phyloP scores from a whole-genome alignment of 2,888 invertebrate species.

The Terebella lapidaria region DNA sequence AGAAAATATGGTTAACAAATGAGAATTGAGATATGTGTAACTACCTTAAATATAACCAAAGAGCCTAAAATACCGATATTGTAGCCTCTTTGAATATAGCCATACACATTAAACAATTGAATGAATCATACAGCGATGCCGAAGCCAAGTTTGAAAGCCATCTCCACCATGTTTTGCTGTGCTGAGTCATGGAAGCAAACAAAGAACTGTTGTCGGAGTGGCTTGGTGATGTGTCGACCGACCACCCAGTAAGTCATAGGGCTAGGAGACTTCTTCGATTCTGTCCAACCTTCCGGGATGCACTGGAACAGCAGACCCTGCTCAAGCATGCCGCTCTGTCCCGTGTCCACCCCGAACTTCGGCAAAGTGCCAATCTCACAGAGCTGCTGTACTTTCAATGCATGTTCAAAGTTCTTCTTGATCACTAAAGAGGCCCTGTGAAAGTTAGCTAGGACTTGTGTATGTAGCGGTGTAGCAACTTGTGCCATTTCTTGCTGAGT shows the following conservation, averaged over 20 bases:
- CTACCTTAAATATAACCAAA: no score
- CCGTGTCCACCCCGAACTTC: background rate
- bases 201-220: slow-evolving; percentile 74
- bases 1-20: no score
- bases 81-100: no score
- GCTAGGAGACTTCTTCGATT: slow-evolving; percentile 53
- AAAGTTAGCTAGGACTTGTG: slow-evolving; percentile 67
- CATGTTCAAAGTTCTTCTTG: slow-evolving; percentile 9
- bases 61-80: no score
- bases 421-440: slow-evolving; percentile 62
- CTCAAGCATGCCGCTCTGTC: slow-evolving; percentile 66
- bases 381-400: background rate
- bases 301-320: slow-evolving; percentile 67
- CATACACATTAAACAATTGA: no score
- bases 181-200: slow-evolving; percentile 80
- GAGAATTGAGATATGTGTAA: no score
- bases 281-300: slow-evolving; percentile 24
- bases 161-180: slow-evolving; percentile 82
- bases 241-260: slow-evolving; percentile 72
- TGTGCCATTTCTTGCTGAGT: slow-evolving; percentile 31
- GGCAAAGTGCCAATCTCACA: background rate
- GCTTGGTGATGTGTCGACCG: slow-evolving; percentile 72
- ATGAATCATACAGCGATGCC: background rate
- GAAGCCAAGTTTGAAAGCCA: slow-evolving; percentile 68
- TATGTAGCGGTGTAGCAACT: slow-evolving; percentile 47